Evolutionary conservation across 1,140 invertebrate genomes (phyloP).

Genomic region (Frieseomelitta varia): DNA sequence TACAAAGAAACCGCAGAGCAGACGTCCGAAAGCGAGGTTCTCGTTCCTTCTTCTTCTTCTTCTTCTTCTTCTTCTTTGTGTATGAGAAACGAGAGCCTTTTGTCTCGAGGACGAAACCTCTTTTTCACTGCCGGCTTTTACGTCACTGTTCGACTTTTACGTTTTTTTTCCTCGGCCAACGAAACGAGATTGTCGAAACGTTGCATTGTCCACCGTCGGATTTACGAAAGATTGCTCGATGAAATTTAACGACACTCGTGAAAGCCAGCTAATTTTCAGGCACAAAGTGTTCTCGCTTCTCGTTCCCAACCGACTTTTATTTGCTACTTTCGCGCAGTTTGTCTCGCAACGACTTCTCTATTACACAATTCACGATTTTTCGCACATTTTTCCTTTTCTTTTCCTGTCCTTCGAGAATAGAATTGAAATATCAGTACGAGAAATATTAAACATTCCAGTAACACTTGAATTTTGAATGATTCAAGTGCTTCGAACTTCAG

Average conservation of each 20-base stretch:
- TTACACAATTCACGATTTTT: neutral
- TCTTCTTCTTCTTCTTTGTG: neutral
- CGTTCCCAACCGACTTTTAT: no score
- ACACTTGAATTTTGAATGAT: no score
- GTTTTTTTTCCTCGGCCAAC: neutral
- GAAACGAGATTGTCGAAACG: neutral
- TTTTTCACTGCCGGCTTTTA: neutral
- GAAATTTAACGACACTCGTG: neutral
- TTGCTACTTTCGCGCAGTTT: neutral
- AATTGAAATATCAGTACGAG: no score
- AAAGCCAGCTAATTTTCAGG: neutral
- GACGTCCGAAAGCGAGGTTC: slow-evolving; percentile 35
- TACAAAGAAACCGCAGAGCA: neutral
- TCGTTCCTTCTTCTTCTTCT: slow-evolving; percentile 8
- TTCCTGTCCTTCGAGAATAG: neutral
- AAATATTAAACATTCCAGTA: no score
- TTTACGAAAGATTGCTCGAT: neutral
- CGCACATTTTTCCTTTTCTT: neutral
- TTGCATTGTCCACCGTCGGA: neutral
- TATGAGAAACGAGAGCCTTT: slow-evolving; percentile 29
- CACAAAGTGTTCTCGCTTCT: neutral
- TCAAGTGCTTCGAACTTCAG: no score
- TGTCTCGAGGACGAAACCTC: slow-evolving; percentile 31
- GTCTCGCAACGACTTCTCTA: neutral
- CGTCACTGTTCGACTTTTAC: neutral